Evolutionary conservation across 2,113 vertebrate genomes (phyloP), one percentile per base, ranked within the genome.

Genomic region (Camelus bactrianus): DNA sequence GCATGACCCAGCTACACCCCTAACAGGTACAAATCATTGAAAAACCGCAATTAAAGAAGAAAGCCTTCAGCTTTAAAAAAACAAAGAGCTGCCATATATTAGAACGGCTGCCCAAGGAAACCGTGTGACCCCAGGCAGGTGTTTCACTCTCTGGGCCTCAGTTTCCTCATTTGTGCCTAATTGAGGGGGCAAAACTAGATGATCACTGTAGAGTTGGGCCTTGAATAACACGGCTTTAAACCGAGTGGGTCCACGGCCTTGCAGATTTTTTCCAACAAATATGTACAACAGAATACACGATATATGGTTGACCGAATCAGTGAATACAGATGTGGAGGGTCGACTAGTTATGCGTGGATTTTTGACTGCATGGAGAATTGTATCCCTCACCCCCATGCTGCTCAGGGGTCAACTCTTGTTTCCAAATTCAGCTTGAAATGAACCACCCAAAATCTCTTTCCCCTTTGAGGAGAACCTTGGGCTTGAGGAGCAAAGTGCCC

Each of bases 131-230:
- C 50, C 70, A 11, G 22, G 67, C 13, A 85, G 79, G 60, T 17
- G 76, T 76, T 70, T 85, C 4, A n/a, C 16, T 46, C 8, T 90
- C 14, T 80, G 19, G 73, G 48, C 65, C n/a, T 56, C 32, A 3
- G 30, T 81, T 94, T 89, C 56, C 75, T 96, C 24, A 10, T 81
- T 81, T 35, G 54, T 85, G 28, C 42, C 17, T 38, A 83, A 87
- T 65, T 35, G 15, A 73, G 32, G 54, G 56, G 72, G 26, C 22
- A 46, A 52, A 67, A n/a, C 14, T 26, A 64, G 69, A 75, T 60
- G 69, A 52, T 69, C 8, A 6, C 67, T 52, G 0, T 60, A 30
- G 20, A 32, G 15, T 16, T 65, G 64, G 16, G 30, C 64, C 64
- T 22, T 56, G 76, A 56, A 35, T 19, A 35, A 56, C 20, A 15